Evolutionary conservation across 2,113 vertebrate species (phyloP).

Genomic region (Irena cyanogastra): DNA sequence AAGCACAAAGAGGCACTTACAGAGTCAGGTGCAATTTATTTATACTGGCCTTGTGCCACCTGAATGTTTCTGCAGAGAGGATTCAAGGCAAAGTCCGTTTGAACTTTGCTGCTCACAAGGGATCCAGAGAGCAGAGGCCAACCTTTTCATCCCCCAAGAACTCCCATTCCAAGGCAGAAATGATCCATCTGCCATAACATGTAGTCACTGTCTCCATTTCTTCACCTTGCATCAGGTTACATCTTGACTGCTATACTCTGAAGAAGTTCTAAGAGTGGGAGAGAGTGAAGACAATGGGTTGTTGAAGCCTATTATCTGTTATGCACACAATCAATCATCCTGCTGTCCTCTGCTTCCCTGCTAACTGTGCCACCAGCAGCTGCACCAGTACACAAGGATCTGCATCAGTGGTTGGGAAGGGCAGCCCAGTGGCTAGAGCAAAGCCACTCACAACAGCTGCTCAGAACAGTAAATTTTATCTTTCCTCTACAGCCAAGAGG

Average conservation of each 20-base stretch:
- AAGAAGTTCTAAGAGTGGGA: neutral
- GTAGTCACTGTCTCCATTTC: neutral
- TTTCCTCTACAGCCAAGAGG: neutral
- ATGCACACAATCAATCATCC: neutral
- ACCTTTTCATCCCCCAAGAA: neutral
- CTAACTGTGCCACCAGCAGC: neutral
- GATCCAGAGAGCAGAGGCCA: neutral
- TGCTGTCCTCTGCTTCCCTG: neutral
- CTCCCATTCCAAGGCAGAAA: neutral
- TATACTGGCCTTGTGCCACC: neutral
- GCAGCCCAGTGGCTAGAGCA: neutral
- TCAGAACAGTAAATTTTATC: neutral
- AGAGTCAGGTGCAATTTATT: constrained; percentile 32
- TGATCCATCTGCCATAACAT: neutral
- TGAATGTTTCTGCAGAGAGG: neutral
- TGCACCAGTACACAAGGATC: neutral
- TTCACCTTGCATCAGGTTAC: neutral
- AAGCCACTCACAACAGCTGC: neutral
- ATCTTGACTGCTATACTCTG: neutral
- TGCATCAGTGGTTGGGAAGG: neutral
- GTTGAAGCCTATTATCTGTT: neutral
- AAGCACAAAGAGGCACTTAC: neutral
- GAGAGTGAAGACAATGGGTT: neutral
- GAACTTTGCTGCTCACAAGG: neutral
- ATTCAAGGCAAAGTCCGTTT: neutral